Percentiles rank a stretch among this genome's conserved stretches.
Conservation (phyloP, 1,140 invertebrate genomes). For the Drosophila micromelanica region DNA sequence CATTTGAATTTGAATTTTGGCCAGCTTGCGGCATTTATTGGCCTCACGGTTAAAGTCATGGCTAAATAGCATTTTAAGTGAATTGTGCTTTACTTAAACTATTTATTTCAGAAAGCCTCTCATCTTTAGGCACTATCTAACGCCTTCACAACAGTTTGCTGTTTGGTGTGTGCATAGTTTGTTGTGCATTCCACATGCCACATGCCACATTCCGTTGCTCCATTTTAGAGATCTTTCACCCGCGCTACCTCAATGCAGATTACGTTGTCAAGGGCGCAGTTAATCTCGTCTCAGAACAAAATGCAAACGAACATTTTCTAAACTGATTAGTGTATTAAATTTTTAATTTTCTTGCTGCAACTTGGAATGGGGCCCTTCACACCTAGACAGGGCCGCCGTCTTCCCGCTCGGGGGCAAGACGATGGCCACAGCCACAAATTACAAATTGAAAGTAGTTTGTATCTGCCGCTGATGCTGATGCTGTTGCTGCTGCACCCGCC, state of each 20-base stretch:
- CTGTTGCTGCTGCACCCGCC: slow-evolving; percentile 40
- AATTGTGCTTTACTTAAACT: slow-evolving; percentile 7
- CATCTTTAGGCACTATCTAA: too few species aligned
- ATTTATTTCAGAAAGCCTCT: neutral
- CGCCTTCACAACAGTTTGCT: neutral
- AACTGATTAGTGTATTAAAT: slow-evolving; percentile 66
- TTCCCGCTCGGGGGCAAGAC: neutral
- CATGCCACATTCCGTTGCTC: neutral
- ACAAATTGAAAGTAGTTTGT: slow-evolving; percentile 83
- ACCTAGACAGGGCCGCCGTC: slow-evolving; percentile 36
- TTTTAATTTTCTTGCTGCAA: slow-evolving; percentile 56
- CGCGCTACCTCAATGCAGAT: neutral
- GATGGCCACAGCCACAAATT: slow-evolving; percentile 68
- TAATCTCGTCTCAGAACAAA: neutral
- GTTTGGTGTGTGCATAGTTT: neutral
- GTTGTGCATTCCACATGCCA: neutral
- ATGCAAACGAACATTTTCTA: neutral
- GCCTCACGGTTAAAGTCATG: neutral
- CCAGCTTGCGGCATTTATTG: neutral
- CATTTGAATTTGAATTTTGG: slow-evolving; percentile 44
- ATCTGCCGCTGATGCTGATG: slow-evolving; percentile 54
- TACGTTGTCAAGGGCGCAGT: neutral
- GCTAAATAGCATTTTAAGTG: slow-evolving; percentile 2
- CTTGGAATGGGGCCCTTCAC: slow-evolving; percentile 59
- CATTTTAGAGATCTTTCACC: neutral